Base-by-base conservation (phyloP, 2,888 invertebrate species). In the Plutella xylostella region DNA sequence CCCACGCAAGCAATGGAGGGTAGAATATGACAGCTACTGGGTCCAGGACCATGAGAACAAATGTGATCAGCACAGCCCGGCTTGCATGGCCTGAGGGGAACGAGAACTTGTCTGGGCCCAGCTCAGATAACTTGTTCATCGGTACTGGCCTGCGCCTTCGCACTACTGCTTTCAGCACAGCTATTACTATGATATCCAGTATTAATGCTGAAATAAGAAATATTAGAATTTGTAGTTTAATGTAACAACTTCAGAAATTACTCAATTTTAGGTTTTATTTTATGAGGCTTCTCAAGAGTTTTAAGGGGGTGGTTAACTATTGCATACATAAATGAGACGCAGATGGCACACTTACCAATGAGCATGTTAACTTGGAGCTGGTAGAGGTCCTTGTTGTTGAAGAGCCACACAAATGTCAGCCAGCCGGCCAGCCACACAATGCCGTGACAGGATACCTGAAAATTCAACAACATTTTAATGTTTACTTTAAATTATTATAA, bases 71-170 rank as follows among this genome's bases (percentile, higher is more conserved):
- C 4, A 91, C 87, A 0, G 94, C 89, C 55, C 98, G 82, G 20
- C 97, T 95, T 1, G 95, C 90, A 70, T 98, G 98, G 0, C 97
- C 97, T 0, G 97, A 98, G 11, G 98, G 98, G 68, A 98, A 98
- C 40, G 88, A 88, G 68, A 90, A 98, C 59, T 94, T 92, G 71
- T 97, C 97, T 0, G 96, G 92, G 0, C 94, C 93, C 17, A 94
- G 77, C 28, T 87, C 86, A 48, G 91, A 72, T 53, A 90, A 86
- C 64, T 93, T 92, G 54, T 88, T 88, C 61, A 89, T 88, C 18
- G 86, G 84, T 0, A 82, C 61, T 0, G 97, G 97, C 22, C 97
- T 85, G 55, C 91, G 85, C 60, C 97, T 84, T 50, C 96, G 85
- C 5, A 90, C 88, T 44, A 88, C 68, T 0, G 96, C 91, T 76